phyloP scores from a whole-genome alignment of 2,113 vertebrate species.

The Eupsittula cactorum region DNA sequence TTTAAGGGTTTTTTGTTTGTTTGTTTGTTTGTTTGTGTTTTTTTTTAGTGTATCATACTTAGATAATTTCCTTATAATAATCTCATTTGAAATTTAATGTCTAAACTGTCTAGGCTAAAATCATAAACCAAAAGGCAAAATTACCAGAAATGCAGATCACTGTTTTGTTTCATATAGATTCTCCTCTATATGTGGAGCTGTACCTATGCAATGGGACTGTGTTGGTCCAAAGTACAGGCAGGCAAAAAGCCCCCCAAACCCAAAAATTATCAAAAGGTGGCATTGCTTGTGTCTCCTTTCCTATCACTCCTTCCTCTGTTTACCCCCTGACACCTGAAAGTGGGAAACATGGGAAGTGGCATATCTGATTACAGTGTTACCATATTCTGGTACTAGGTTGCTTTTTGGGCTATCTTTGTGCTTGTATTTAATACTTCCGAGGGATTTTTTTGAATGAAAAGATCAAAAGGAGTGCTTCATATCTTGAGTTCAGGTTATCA shows the following conservation, averaged over 20 bases:
- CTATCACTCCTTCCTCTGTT: accelerated
- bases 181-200: not conserved
- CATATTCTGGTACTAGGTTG: not conserved
- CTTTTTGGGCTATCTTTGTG: not conserved
- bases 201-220: not conserved
- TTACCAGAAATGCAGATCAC: not conserved
- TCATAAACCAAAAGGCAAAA: not conserved
- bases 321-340: not conserved
- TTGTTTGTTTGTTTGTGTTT: not conserved
- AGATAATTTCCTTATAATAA: not conserved
- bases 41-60: not conserved
- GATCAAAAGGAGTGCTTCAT: too few relatives aligned
- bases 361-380: accelerated
- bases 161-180: not conserved
- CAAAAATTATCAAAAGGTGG: not conserved
- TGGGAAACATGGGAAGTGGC: not conserved
- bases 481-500: not conserved
- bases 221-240: not conserved
- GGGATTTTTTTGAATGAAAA: not conserved
- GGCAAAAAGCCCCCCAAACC: accelerated
- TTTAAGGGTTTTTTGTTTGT: not conserved
- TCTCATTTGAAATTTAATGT: not conserved
- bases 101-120: not conserved
- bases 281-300: not conserved
- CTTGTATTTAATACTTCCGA: not conserved